These are phyloP conservation scores for Brenthis hecate DNA, from an alignment of 2,888 invertebrate genomes.

Conservation along the genomic window DNA sequence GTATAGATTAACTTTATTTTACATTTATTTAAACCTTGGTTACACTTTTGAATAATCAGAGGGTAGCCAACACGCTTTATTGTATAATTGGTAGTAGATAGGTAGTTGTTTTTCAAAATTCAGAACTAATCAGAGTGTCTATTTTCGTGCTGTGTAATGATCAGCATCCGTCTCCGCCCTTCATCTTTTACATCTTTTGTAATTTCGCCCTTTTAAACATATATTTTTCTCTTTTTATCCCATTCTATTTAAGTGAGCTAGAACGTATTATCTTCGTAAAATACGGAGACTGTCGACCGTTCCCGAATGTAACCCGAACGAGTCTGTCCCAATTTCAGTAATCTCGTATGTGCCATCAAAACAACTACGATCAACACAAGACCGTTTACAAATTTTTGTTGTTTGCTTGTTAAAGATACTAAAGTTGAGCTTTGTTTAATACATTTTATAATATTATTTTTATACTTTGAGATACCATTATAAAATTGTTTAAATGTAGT, in stretches of 20 bases:
- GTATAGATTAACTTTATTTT: too few species aligned
- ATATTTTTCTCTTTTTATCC: constrained; percentile 53
- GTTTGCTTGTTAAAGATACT: constrained; percentile 10
- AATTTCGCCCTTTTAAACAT: constrained; percentile 40
- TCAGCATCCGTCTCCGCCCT: constrained; percentile 65
- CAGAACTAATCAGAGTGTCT: constrained; percentile 24
- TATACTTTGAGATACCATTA: not conserved
- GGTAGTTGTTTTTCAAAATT: not conserved
- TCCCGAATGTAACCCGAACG: constrained; percentile 60
- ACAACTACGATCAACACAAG: constrained; percentile 45
- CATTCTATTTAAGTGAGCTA: constrained; percentile 42
- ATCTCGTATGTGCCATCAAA: constrained; percentile 51
- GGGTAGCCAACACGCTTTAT: not conserved
- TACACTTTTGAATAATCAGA: too few species aligned
- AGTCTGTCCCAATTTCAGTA: constrained; percentile 63
- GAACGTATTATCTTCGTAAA: constrained; percentile 44
- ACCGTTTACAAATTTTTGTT: constrained; percentile 52
- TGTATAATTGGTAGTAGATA: not conserved
- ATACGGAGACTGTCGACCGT: constrained; percentile 53
- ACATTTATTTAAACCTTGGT: too few species aligned
- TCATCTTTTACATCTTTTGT: constrained; percentile 19
- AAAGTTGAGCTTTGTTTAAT: not conserved
- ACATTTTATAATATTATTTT: not conserved
- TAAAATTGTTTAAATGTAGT: not conserved
- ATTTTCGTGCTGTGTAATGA: constrained; percentile 45